Base-by-base conservation (phyloP, 2,113 vertebrate species). In the Probosciger aterrimus region DNA sequence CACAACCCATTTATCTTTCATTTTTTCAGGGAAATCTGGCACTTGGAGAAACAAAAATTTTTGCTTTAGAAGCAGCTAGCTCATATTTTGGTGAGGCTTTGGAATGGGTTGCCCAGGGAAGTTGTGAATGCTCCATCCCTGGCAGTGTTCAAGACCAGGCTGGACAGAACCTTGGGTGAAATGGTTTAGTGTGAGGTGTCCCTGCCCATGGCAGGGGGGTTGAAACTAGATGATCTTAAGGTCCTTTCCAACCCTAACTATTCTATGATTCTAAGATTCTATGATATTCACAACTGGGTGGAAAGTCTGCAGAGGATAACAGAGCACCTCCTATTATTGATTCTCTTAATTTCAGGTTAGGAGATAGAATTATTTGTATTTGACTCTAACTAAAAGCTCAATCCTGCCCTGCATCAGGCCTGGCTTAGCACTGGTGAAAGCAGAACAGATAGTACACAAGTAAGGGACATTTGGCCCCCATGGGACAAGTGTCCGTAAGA, bases 391-490 rank as follows among this genome's bases (percentile, higher is more conserved):
- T 62, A 35, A 50, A 69, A 64, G 0, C 5, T 52, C 57, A 73
- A 4, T 33, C 14, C 11, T 76, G 5, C 65, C 24, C 46, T 55
- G 9, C 41, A 31, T 35, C 47, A 39, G 46, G 11, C 27, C 11
- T 5, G 1, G 7, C 0, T 76, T 31, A 53, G 18, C 31, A 27
- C 2, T 7, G 3, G 11, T 14, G 19, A 69, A 49, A 55, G 9
- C 25, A 64, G 33, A 2, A 1, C 9, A 27, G 39, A 19, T 25
- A 30, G 35, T 5, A 18, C 20, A 13, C 9, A 43, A 17, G 6
- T 9, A 16, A 49, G 24, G 7, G 11, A 10, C 2, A 2, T 39
- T 60, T 49, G 16, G 7, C 8, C 17, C 31, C 28, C 8, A 0
- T 0, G 1, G 5, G 9, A 50, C 11, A 22, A 27, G 7, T 9